Base-by-base conservation (phyloP, 2,113 vertebrate genomes). In the Amazona vittata region DNA sequence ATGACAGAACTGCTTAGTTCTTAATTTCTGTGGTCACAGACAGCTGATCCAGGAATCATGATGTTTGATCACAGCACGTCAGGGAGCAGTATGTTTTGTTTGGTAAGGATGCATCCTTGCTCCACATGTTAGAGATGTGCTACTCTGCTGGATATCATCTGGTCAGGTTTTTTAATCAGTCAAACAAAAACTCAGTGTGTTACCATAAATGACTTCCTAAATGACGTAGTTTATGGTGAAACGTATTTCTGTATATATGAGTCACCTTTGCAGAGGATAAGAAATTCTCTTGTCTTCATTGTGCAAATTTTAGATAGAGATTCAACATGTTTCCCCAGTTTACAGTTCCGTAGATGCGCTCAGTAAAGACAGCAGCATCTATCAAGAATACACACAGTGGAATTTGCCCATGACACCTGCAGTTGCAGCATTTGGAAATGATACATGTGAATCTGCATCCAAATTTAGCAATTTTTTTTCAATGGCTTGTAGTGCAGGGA, bases 231-330 rank as follows among this genome's bases (percentile, higher is more conserved):
- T 68, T 85, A 80, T 86, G 71, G 84, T 93, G 63, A 93, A 91
- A 85, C 55, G 65, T 62, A 9, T 90, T 96, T 95, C 97, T 86
- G 86, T 93, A 96, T 57, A 92, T 52, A 83, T 95, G 90, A 95
- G 78, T 86, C 60, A 75, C 31, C 47, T 93, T 90, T 53, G 88
- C 69, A 90, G 20, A 95, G 74, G 29, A 83, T 80, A 90, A 95
- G 77, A 97, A 96, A 88, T 85, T 86, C 75, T 86, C 10, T 68
- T 41, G 87, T 62, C 49, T 90, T 46, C 10, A 16, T 29, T 92
- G 82, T 83, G 63, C 29, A 37, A 62, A 82, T 95, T 95, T 93
- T 92, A 96, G 57, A 10, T 74, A 33, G 14, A 24, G 8, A 62
- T 93, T 68, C 83, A 95, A 44, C 5, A 8, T 79, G 20, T 60